phyloP scores from a whole-genome alignment of 2,113 vertebrate genomes.

The Eupsittula cactorum region DNA sequence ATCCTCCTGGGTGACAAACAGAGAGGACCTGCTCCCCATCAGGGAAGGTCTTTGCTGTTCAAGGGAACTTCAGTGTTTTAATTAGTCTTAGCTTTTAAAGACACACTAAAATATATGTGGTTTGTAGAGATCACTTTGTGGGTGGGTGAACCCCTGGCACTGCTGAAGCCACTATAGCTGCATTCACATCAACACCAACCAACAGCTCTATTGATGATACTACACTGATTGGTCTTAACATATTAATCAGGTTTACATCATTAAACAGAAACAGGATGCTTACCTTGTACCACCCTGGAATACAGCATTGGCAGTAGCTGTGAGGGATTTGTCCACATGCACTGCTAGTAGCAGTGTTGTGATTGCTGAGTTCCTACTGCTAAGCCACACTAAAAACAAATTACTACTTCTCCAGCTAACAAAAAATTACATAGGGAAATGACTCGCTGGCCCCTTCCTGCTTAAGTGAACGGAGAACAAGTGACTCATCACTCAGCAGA shows the following conservation, averaged over 20 bases:
- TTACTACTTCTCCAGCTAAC: not conserved
- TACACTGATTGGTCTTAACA: not conserved
- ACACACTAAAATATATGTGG: not conserved
- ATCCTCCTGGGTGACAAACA: not conserved
- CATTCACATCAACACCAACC: not conserved
- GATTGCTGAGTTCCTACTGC: not conserved
- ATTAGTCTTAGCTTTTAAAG: not conserved
- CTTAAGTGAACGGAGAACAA: not conserved
- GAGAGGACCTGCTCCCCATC: not conserved
- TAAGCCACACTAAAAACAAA: not conserved
- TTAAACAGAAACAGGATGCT: not conserved
- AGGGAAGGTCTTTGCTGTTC: not conserved
- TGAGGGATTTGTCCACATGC: not conserved
- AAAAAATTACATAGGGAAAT: not conserved
- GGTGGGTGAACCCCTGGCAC: not conserved
- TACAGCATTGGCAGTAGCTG: not conserved
- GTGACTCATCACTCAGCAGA: conserved; percentile 38
- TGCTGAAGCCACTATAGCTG: not conserved
- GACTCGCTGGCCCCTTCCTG: not conserved
- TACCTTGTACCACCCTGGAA: not conserved
- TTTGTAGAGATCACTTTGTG: not conserved
- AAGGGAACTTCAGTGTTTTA: not conserved
- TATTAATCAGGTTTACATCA: not conserved
- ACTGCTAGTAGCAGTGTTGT: not conserved
- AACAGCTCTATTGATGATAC: not conserved